These are phyloP conservation scores for Meloidogyne exigua DNA, from an alignment of 1,140 invertebrate genomes.

Conservation along the genomic window DNA sequence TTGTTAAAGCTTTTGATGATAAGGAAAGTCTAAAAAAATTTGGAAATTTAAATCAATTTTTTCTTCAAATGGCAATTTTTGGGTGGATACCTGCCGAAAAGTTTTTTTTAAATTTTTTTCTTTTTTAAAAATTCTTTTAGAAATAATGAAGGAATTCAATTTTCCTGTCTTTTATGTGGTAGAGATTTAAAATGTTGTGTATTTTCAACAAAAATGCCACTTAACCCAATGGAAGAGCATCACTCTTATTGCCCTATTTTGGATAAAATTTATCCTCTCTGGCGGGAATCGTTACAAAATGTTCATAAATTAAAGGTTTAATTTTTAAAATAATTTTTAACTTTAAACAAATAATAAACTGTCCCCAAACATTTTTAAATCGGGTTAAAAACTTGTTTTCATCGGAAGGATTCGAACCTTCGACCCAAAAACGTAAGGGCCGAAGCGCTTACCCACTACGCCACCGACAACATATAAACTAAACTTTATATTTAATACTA, in stretches of 20 bases:
- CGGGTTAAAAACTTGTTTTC: too few relatives aligned
- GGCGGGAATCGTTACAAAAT: conserved; percentile 23
- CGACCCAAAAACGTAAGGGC: too few relatives aligned
- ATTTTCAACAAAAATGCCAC: conserved; percentile 17
- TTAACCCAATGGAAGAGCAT: conserved; percentile 30
- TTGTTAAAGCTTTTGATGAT: conserved; percentile 21
- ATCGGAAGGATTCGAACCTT: too few relatives aligned
- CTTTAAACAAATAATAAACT: neutral
- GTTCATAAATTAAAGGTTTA: conserved; percentile 20
- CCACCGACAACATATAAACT: too few relatives aligned
- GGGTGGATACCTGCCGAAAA: conserved; percentile 28
- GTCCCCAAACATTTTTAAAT: neutral
- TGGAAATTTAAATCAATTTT: conserved; percentile 21
- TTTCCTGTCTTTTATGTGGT: conserved; percentile 19
- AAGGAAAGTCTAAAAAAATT: conserved; percentile 21
- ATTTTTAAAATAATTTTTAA: neutral
- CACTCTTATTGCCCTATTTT: conserved; percentile 23
- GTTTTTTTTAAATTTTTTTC: conserved; percentile 19
- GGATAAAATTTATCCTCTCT: conserved; percentile 8
- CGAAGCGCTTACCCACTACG: too few relatives aligned
- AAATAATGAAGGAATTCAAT: conserved; percentile 9
- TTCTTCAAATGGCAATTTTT: conserved; percentile 28
- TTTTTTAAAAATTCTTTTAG: neutral
- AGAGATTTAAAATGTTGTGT: conserved; percentile 18
- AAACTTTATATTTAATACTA: too few relatives aligned